Percentiles rank a stretch among this genome's conserved stretches.
phyloP scores from a whole-genome alignment of 2,797 vertebrate genomes.

The Pipistrellus pygmaeus region DNA sequence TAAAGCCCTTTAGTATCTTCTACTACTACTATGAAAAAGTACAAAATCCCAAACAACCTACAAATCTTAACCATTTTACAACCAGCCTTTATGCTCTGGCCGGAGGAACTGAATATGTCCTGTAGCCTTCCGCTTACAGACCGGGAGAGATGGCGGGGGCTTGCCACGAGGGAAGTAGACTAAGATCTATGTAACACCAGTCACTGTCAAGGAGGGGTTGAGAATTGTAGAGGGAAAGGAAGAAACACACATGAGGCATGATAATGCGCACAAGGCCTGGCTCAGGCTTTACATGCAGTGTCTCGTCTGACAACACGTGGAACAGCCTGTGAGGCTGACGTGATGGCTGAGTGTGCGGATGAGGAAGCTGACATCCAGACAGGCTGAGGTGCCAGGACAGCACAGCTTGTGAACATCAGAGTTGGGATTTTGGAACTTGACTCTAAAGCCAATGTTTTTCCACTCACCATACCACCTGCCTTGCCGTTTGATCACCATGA shows the following conservation, averaged over 20 bases:
- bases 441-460: neutral
- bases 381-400: neutral
- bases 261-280: neutral
- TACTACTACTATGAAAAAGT: neutral
- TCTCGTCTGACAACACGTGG: neutral
- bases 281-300: neutral
- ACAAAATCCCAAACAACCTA: neutral
- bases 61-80: neutral
- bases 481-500: neutral
- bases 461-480: neutral
- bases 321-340: neutral
- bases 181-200: neutral
- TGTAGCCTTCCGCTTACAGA: neutral
- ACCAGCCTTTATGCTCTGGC: neutral
- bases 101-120: neutral
- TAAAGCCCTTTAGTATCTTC: neutral
- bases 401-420: neutral
- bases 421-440: neutral
- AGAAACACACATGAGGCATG: neutral
- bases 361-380: neutral
- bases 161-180: neutral
- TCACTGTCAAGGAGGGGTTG: neutral
- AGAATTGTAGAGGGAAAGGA: neutral
- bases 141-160: neutral
- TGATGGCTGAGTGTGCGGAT: rapidly evolving